phyloP scores from a whole-genome alignment of 2,888 invertebrate species.

The Rotaria magnacalcarata region DNA sequence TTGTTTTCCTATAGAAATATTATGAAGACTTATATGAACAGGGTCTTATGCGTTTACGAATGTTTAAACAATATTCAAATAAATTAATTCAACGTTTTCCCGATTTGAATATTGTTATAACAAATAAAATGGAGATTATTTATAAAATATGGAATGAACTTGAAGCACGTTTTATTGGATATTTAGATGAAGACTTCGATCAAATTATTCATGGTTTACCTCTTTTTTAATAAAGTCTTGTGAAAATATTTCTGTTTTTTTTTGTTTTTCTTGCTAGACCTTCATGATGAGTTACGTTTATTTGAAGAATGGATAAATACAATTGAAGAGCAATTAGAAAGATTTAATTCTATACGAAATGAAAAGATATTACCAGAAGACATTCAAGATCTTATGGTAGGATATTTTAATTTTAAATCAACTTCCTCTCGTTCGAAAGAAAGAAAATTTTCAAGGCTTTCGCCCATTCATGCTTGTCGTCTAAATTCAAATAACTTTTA shows the following conservation, averaged over 20 bases:
- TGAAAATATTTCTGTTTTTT: background rate
- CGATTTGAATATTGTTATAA: conserved; percentile 67
- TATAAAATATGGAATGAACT: background rate
- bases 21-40: conserved; percentile 71
- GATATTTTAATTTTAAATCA: background rate
- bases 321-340: conserved; percentile 7
- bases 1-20: conserved; percentile 62
- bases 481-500: no score
- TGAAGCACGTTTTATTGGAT: conserved; percentile 8
- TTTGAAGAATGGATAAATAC: conserved; percentile 23
- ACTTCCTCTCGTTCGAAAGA: no score
- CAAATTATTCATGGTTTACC: background rate
- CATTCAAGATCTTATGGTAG: background rate
- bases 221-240: background rate
- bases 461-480: no score
- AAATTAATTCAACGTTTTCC: conserved; percentile 68
- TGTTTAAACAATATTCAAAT: conserved; percentile 74
- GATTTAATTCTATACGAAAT: background rate
- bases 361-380: background rate
- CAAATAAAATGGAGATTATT: conserved; percentile 49
- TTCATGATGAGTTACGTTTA: background rate
- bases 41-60: conserved; percentile 69
- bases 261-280: background rate
- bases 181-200: conserved; percentile 36
- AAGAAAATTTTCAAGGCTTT: no score